These are phyloP conservation scores for Micromussa lordhowensis DNA, from an alignment of 92 coral and sea anemone species.

Conservation along the genomic window DNA sequence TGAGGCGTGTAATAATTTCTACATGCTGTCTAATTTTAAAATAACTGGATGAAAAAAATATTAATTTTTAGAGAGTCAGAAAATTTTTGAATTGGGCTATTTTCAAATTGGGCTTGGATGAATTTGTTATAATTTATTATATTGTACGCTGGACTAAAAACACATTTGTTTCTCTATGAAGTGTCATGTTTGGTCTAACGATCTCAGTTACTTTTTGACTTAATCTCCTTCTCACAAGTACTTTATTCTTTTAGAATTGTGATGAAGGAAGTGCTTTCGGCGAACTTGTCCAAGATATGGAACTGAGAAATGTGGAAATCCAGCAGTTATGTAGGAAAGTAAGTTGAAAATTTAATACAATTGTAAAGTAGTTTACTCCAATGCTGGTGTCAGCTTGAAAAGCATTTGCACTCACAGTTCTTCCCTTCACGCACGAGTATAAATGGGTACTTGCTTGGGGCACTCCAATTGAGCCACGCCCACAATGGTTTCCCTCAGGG, in stretches of 20 bases:
- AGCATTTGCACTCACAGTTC: background rate
- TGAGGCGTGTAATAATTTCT: no score
- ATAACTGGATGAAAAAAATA: no score
- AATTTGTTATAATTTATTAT: no score
- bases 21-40: no score
- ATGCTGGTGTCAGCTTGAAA: background rate
- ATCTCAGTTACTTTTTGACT: background rate
- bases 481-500: no score
- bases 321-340: conserved; percentile 94
- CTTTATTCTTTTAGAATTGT: conserved; percentile 68
- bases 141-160: no score
- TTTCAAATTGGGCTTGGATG: no score
- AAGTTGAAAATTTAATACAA: background rate
- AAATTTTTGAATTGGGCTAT: no score
- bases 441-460: background rate
- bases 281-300: conserved; percentile 90
- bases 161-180: no score
- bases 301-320: conserved; percentile 93
- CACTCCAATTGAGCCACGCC: no score
- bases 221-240: background rate
- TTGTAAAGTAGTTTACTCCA: background rate
- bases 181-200: no score
- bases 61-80: no score
- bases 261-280: conserved; percentile 94
- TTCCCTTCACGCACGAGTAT: background rate